Evolutionary conservation across 2,888 invertebrate species (phyloP).

Genomic region (Tachystola acroxantha): DNA sequence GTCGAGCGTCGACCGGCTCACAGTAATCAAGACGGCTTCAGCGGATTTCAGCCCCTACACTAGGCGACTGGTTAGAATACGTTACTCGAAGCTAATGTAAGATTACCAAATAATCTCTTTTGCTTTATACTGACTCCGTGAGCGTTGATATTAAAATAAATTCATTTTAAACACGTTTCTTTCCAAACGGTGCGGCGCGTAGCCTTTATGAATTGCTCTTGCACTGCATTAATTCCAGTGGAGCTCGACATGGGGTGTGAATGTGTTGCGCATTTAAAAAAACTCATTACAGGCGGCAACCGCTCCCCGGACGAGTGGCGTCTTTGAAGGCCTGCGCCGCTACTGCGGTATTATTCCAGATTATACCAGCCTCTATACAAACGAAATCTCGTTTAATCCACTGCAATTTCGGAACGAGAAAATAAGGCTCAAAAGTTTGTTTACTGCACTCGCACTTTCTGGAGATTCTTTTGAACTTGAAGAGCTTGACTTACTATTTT

Average conservation of each 20-base stretch:
- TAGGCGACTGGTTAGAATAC: conserved; percentile 37
- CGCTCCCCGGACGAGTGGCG: conserved; percentile 70
- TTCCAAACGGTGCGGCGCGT: conserved; percentile 19
- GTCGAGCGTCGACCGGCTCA: conserved; percentile 52
- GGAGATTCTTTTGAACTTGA: conserved; percentile 51
- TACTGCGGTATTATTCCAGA: conserved; percentile 74
- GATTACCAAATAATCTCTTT: conserved; percentile 23
- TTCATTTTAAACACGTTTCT: conserved; percentile 18
- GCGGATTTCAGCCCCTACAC: conserved; percentile 61
- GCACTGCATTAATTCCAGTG: conserved; percentile 52
- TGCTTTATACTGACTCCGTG: conserved; percentile 13
- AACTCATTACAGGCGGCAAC: conserved; percentile 74
- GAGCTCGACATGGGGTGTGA: conserved; percentile 55
- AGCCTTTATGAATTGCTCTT: conserved; percentile 39
- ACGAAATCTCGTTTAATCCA: conserved; percentile 77
- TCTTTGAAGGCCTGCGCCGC: conserved; percentile 73
- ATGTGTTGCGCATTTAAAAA: conserved; percentile 72
- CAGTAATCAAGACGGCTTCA: conserved; percentile 73
- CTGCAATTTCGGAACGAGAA: conserved; percentile 74
- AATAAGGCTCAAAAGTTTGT: conserved; percentile 71
- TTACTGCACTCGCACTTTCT: conserved; percentile 65
- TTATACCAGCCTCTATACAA: conserved; percentile 75
- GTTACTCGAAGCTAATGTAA: conserved; percentile 32
- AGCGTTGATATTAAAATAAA: conserved; percentile 11
- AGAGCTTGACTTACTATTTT: conserved; percentile 7